Evolutionary conservation across 2,888 invertebrate species (phyloP), one percentile per base, ranked within the genome.

Genomic region (Caenorhabditis sp.): DNA sequence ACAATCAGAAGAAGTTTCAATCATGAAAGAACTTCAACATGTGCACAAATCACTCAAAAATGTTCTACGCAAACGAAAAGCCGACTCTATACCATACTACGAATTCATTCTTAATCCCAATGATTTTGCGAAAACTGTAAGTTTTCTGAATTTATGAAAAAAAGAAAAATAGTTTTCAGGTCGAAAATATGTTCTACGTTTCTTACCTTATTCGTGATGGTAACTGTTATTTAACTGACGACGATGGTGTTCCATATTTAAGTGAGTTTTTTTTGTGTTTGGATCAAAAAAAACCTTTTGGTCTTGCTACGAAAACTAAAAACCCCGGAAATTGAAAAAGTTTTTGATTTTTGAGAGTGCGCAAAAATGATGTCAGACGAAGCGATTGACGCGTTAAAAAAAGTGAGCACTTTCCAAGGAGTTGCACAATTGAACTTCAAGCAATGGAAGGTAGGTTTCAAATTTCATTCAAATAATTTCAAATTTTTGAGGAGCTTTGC

Each of bases 131-230:
- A 31, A 58, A 49, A 70, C 69, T 6, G 69, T 70, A 17, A 54
- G 62, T 1, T 58, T 57, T 36, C 8, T 31, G 37, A 8, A 36
- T 24, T 26, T 31, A 19, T 5, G 23, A 14, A 17, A 62, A 36
- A 54, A 21, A 21, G 10, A 53, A 53, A 21, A 8, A 19, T n/a
- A n/a, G n/a, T n/a, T 60, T 71, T 17, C 62, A 69, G 69, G 64
- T 71, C 17, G 71, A 72, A 57, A 72, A 72, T 53, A 72, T 72
- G 67, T 72, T 72, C 31, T 72, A 72, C 31, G 63, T 72, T 43
- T 72, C 67, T 5, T 67, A 72, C 58, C 49, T 67, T 21, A 64
- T 72, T 66, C 71, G 66, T 50, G 70, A 71, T 57, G 59, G 63
- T 5, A 51, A 62, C 37, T 31, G 62, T 31, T 71, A 53, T 24